Conservation (phyloP, 2,888 invertebrate genomes). For the Sinohyriopsis cumingii region DNA sequence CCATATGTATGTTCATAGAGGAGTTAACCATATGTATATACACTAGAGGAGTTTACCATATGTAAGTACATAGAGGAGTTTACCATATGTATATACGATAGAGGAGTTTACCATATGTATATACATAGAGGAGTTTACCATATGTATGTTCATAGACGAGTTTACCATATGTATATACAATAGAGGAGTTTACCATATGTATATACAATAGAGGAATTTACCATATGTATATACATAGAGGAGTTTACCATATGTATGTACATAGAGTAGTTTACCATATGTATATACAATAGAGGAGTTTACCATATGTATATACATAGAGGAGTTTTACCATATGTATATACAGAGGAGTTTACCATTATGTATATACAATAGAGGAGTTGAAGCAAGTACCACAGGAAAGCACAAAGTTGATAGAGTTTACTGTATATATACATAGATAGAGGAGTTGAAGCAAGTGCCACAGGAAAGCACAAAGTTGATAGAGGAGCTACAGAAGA, state of each 20-base stretch:
- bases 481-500: constrained; percentile 75
- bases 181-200: background rate
- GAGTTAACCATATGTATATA: too few relatives aligned
- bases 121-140: too few relatives aligned
- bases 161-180: background rate
- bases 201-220: constrained; percentile 75
- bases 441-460: constrained; percentile 78
- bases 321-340: constrained; percentile 69
- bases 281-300: constrained; percentile 73
- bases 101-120: too few relatives aligned
- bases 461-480: constrained; percentile 85
- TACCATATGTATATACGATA: too few relatives aligned
- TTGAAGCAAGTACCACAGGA: constrained; percentile 77
- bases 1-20: too few relatives aligned
- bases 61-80: too few relatives aligned
- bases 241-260: too few relatives aligned
- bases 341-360: too few relatives aligned
- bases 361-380: constrained; percentile 74
- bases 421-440: constrained; percentile 67
- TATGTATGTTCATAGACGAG: constrained; percentile 66
- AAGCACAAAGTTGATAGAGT: constrained; percentile 74
- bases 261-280: too few relatives aligned
- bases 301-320: constrained; percentile 75
- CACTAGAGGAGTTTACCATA: too few relatives aligned
- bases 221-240: too few relatives aligned